phyloP scores from a whole-genome alignment of 2,113 vertebrate species.

The Ochotona curzoniae region DNA sequence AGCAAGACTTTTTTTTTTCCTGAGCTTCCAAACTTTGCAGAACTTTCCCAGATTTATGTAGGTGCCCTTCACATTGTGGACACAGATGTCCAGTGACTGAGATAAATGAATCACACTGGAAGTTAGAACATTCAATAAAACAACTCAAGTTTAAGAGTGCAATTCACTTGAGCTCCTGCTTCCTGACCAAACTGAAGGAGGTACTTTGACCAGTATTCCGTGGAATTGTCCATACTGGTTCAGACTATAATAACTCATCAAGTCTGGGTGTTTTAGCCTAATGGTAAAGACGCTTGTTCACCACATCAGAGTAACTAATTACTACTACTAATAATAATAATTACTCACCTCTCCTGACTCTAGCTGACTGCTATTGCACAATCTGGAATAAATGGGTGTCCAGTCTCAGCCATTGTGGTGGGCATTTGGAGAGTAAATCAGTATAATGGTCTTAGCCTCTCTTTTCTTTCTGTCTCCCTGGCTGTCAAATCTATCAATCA shows the following conservation, averaged over 20 bases:
- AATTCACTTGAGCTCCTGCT: background rate
- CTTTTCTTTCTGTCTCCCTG: too few species aligned
- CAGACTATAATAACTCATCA: background rate
- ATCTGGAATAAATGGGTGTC: too few species aligned
- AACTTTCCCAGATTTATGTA: constrained; percentile 43
- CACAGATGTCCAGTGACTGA: constrained; percentile 33
- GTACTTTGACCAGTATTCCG: background rate
- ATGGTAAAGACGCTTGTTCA: too few species aligned
- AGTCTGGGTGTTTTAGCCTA: too few species aligned
- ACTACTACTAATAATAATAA: too few species aligned
- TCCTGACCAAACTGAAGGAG: background rate
- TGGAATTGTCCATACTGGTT: background rate
- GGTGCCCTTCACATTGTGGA: constrained; percentile 12
- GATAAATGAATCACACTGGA: constrained; percentile 24
- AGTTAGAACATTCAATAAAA: background rate
- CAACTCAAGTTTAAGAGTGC: background rate
- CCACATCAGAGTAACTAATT: too few species aligned
- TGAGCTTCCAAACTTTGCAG: constrained; percentile 36
- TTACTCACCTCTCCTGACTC: too few species aligned
- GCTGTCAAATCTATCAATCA: too few species aligned
- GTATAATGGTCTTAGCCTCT: too few species aligned
- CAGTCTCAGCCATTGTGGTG: too few species aligned
- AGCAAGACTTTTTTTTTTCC: constrained; percentile 35
- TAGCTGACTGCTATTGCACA: too few species aligned
- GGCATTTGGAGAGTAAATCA: too few species aligned